These are phyloP conservation scores for Nothoprocta pentlandii DNA, from an alignment of 2,113 vertebrate genomes.

Conservation along the genomic window DNA sequence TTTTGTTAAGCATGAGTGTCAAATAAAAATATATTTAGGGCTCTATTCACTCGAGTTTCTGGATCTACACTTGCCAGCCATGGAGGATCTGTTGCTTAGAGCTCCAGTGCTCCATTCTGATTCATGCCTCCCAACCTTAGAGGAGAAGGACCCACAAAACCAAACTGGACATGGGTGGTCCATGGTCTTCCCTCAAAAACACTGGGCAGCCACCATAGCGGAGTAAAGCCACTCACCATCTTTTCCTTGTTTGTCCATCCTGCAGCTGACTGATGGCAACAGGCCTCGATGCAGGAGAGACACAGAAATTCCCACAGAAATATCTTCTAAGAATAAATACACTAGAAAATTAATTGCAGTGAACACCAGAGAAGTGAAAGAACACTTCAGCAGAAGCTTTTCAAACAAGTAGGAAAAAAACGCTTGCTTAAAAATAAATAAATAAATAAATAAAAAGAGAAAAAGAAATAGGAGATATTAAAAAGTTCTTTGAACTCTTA, in stretches of 20 bases:
- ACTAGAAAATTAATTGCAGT: not conserved
- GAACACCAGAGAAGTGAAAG: not conserved
- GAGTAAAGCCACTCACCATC: not conserved
- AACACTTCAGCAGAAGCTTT: not conserved
- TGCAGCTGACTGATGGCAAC: not conserved
- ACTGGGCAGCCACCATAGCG: not conserved
- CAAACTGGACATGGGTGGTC: not conserved
- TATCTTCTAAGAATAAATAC: not conserved
- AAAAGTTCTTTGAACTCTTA: not conserved
- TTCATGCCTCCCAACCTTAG: slow-evolving; percentile 25
- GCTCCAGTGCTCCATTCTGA: slow-evolving; percentile 36
- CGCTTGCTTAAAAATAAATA: not conserved
- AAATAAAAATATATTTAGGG: slow-evolving; percentile 79
- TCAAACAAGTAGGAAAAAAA: not conserved
- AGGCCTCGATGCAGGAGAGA: not conserved
- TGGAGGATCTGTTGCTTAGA: slow-evolving; percentile 61
- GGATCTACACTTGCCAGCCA: slow-evolving; percentile 68
- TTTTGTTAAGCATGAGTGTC: slow-evolving; percentile 74
- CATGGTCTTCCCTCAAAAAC: not conserved
- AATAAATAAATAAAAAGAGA: not conserved
- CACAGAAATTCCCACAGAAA: not conserved
- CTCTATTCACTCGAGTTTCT: slow-evolving; percentile 75
- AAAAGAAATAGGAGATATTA: not conserved
- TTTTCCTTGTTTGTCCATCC: not conserved
- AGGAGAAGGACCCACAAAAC: slow-evolving; percentile 9